These are phyloP conservation scores for Lasiommata megera DNA, from an alignment of 2,888 invertebrate genomes.

Conservation along the genomic window DNA sequence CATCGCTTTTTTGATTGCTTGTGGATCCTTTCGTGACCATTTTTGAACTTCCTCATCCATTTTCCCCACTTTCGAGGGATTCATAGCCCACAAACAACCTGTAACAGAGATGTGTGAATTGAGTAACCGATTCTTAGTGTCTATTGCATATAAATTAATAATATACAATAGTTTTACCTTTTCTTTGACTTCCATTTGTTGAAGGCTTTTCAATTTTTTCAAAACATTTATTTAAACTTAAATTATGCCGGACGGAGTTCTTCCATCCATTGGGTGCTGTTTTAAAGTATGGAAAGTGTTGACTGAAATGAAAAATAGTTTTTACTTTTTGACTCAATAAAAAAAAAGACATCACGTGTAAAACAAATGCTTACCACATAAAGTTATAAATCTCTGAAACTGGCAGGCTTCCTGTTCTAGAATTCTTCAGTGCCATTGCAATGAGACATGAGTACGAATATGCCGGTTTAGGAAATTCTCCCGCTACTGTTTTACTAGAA, in stretches of 20 bases:
- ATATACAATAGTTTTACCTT: conserved; percentile 67
- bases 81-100: conserved; percentile 98
- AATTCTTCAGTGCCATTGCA: conserved; percentile 98
- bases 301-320: conserved; percentile 80
- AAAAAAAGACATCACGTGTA: background rate
- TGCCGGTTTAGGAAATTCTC: conserved; percentile 95
- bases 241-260: conserved; percentile 98
- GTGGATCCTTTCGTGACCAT: conserved; percentile 97
- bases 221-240: conserved; percentile 98
- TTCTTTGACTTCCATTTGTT: conserved; percentile 91
- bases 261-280: conserved; percentile 99
- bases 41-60: conserved; percentile 99
- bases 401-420: conserved; percentile 95
- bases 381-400: conserved; percentile 99
- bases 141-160: background rate
- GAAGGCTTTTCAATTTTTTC: conserved; percentile 98
- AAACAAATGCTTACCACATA: conserved; percentile 91
- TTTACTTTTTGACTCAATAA: background rate
- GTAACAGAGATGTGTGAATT: conserved; percentile 33
- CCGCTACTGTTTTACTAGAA: conserved; percentile 67
- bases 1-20: conserved; percentile 96
- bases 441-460: conserved; percentile 99
- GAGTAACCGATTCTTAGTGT: background rate
- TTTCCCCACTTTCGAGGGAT: conserved; percentile 95
- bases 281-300: conserved; percentile 99